Conservation (phyloP, 2,113 vertebrate species). For the Emydocephalus ijimae region DNA sequence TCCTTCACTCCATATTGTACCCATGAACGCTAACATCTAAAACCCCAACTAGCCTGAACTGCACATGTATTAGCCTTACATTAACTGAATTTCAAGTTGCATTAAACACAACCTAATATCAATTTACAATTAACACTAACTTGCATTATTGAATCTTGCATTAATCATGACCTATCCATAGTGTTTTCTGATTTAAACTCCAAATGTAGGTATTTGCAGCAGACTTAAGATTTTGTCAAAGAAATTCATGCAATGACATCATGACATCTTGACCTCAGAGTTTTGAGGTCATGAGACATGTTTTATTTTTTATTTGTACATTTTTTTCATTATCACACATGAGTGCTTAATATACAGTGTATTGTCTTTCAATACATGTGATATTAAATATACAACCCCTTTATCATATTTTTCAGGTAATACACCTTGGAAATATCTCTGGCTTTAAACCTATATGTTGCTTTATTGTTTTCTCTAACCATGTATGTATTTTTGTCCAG, state of each 20-base stretch:
- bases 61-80: not conserved
- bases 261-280: not conserved
- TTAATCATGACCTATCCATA: not conserved
- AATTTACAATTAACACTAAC: not conserved
- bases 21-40: not conserved
- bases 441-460: too few species aligned
- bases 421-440: too few species aligned
- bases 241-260: not conserved
- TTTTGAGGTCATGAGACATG: not conserved
- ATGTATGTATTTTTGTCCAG: too few species aligned
- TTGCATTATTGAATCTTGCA: not conserved
- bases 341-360: too few species aligned
- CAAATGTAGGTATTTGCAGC: not conserved
- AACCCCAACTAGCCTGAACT: not conserved
- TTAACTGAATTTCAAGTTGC: not conserved
- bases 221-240: not conserved
- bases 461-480: too few species aligned
- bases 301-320: too few species aligned
- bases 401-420: too few species aligned
- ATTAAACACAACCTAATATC: not conserved
- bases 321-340: too few species aligned
- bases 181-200: constrained; percentile 25
- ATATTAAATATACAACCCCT: too few species aligned
- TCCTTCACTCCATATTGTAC: not conserved
- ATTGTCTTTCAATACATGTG: too few species aligned